Evolutionary conservation across 2,113 vertebrate species (phyloP).

Genomic region (Mastomys natalensis): DNA sequence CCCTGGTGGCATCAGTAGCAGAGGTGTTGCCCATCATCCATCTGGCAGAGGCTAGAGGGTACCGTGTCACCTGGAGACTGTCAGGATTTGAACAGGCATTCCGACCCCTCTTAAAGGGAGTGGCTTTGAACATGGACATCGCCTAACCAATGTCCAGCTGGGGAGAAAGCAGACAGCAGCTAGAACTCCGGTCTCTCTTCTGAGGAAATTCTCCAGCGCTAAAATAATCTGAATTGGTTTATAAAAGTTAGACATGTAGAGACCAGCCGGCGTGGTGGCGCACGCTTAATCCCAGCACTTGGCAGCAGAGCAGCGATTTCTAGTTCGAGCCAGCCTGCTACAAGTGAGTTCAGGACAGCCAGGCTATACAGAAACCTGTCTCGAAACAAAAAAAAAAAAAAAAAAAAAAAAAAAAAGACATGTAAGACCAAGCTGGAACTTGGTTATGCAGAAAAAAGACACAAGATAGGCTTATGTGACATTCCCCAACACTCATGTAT

Average conservation of each 20-base stretch:
- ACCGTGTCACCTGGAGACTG: neutral
- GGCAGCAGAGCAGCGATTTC: too few species aligned
- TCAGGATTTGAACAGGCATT: neutral
- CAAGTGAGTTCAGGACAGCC: too few species aligned
- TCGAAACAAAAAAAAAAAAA: too few species aligned
- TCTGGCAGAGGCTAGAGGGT: neutral
- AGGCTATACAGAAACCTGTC: too few species aligned
- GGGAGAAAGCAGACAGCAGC: neutral
- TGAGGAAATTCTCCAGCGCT: neutral
- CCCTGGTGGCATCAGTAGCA: neutral
- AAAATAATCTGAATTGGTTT: neutral
- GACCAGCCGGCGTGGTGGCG: too few species aligned
- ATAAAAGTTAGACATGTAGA: neutral
- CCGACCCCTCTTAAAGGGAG: neutral
- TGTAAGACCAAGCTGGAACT: too few species aligned
- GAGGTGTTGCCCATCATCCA: neutral
- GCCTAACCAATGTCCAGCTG: neutral
- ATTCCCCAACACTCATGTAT: neutral
- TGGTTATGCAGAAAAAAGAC: neutral
- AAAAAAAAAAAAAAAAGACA: too few species aligned
- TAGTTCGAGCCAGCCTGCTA: too few species aligned
- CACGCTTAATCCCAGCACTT: too few species aligned
- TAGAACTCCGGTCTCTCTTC: neutral
- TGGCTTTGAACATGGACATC: neutral
- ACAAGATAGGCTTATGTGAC: neutral